phyloP scores from a whole-genome alignment of 2,113 vertebrate species.

The Thunnus maccoyii region DNA sequence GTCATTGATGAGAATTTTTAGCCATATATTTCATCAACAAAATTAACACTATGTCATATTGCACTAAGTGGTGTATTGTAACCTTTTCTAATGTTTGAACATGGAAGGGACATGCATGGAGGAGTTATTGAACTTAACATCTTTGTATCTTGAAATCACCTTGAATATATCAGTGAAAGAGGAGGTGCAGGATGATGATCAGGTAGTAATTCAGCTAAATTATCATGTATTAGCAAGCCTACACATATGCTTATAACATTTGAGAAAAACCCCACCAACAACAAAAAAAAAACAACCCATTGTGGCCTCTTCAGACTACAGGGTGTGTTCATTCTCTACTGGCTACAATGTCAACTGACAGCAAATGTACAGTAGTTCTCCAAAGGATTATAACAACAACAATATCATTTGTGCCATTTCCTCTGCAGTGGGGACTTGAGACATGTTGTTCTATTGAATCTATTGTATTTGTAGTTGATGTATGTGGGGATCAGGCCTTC shows the following conservation, averaged over 20 bases:
- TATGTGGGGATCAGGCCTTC: conserved; percentile 58
- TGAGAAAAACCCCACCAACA: neutral
- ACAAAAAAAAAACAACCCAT: too few species aligned
- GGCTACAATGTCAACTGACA: conserved; percentile 26
- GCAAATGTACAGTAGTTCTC: conserved; percentile 19
- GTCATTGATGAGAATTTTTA: too few species aligned
- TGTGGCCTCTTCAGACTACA: neutral
- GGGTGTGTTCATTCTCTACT: neutral
- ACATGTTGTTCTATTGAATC: conserved; percentile 53
- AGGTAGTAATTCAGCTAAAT: neutral
- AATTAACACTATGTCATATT: too few species aligned
- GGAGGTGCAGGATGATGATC: neutral
- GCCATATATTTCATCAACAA: too few species aligned
- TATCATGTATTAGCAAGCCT: neutral
- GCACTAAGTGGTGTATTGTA: neutral
- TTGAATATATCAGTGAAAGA: neutral
- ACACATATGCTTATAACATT: neutral
- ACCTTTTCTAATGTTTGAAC: neutral
- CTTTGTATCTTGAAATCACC: neutral
- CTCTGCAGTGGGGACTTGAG: conserved; percentile 35
- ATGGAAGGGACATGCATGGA: neutral
- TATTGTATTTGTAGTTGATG: conserved; percentile 62
- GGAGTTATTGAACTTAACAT: conserved; percentile 13
- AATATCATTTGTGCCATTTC: conserved; percentile 59
- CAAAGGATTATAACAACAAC: conserved; percentile 39